Percentiles rank a stretch among this genome's conserved stretches.
Conservation (phyloP, 2,113 vertebrate genomes). For the Rissa tridactyla region DNA sequence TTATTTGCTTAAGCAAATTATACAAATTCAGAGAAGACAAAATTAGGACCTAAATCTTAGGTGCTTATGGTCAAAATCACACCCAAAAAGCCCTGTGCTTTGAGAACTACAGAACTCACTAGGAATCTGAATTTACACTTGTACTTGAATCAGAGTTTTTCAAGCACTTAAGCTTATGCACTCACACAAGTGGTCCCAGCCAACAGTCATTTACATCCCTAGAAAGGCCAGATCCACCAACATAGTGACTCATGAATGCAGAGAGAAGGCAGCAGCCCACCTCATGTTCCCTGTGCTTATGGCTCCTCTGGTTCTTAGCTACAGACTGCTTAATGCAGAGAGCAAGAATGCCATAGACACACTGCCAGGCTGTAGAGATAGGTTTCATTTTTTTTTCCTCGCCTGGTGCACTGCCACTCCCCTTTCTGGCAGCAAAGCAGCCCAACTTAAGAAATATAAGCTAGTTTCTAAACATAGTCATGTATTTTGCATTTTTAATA, state of each 20-base stretch:
- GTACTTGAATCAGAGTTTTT: background rate
- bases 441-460: background rate
- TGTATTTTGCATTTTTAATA: background rate
- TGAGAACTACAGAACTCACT: background rate
- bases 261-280: background rate
- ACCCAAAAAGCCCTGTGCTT: background rate
- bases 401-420: background rate
- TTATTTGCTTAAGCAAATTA: background rate
- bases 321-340: background rate
- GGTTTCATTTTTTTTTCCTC: background rate
- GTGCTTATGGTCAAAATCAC: background rate
- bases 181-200: background rate
- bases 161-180: background rate
- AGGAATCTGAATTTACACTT: background rate
- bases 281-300: background rate
- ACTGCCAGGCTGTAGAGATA: background rate
- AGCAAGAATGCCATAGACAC: background rate
- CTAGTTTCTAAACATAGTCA: background rate
- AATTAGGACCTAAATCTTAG: background rate
- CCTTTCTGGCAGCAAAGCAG: background rate
- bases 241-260: accelerated
- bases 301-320: background rate
- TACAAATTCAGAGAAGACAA: background rate
- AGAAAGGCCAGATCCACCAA: background rate
- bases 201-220: background rate